Base-by-base conservation (phyloP, 2,113 vertebrate genomes). In the Salvelinus namaycush region DNA sequence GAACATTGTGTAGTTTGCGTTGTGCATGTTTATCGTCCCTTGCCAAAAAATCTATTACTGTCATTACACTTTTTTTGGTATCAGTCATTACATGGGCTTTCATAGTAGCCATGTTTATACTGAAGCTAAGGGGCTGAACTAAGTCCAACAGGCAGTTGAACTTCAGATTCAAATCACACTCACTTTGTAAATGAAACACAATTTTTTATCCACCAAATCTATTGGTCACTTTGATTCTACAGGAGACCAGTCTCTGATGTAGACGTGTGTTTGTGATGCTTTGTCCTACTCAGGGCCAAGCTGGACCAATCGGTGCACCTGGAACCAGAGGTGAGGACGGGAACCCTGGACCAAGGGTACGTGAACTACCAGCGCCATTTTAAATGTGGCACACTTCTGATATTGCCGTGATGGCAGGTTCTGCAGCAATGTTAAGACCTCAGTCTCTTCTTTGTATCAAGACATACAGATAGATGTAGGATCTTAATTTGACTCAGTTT, bases 311-410 rank as follows among this genome's bases (percentile, higher is more conserved):
- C 0, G 94, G 96, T 73, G 76, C 90, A 0, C 96, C 96, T 72
- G 98, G 98, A 78, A 72, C 88, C 70, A 94, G 89, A 72, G 98
- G 98, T 83, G 96, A 97, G 66, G 95, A 95, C 76, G 97, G 97
- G 16, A 87, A 96, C 68, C 93, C 96, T 4, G 98, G 98, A 73
- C 92, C 96, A 18, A 95, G 97, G 88, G 98, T 99, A 87, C 95
- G 91, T 84, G 1, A 67, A 3, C 59, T 7, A 13, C 34, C 54
- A 62, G 3, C 24, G 0, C n/a, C 20, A 13, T 49, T 5, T 24
- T 24, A 70, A 48, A 39, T 13, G 44, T 70, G 67, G 29, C 29
- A 44, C 20, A 9, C 29, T 39, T 14, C 65, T 34, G 9, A 68
- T 22, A 22, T 24, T 22, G n/a, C 57, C 4, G 4, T 13, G 7